These are phyloP conservation scores for Eleutherodactylus coqui DNA, from an alignment of 2,797 vertebrate genomes.

Conservation along the genomic window DNA sequence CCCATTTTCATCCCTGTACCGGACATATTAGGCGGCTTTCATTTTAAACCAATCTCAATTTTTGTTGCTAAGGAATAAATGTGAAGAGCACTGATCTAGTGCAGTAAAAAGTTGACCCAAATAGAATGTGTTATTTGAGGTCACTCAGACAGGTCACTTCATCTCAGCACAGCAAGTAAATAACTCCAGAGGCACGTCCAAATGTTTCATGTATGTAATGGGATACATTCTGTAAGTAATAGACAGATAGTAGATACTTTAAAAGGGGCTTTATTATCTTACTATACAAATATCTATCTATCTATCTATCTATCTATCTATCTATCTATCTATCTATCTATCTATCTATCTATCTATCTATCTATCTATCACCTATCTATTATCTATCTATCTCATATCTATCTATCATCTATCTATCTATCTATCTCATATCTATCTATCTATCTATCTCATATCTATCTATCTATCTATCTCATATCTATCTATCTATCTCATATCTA, in stretches of 20 bases:
- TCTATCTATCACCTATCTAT: no score
- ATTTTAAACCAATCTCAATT: slow-evolving; percentile 36
- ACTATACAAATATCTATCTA: not conserved
- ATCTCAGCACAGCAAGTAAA: slow-evolving; percentile 41
- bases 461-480: no score
- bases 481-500: no score
- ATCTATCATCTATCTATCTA: no score
- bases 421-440: no score
- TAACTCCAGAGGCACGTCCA: slow-evolving; percentile 17
- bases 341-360: no score
- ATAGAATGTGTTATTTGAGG: not conserved
- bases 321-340: not conserved
- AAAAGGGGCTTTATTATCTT: no score
- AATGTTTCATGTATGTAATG: slow-evolving; percentile 40
- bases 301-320: not conserved
- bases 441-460: no score
- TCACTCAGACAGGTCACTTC: slow-evolving; percentile 31
- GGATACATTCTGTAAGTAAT: not conserved
- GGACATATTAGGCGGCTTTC: slow-evolving; percentile 24
- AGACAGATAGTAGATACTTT: not conserved
- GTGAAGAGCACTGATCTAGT: slow-evolving; percentile 21
- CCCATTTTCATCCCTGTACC: slow-evolving; percentile 1
- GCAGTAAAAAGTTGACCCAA: slow-evolving; percentile 23
- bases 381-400: no score
- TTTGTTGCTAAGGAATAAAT: slow-evolving; percentile 27